phyloP scores from a whole-genome alignment of 2,888 invertebrate species.

The Erannis defoliaria region DNA sequence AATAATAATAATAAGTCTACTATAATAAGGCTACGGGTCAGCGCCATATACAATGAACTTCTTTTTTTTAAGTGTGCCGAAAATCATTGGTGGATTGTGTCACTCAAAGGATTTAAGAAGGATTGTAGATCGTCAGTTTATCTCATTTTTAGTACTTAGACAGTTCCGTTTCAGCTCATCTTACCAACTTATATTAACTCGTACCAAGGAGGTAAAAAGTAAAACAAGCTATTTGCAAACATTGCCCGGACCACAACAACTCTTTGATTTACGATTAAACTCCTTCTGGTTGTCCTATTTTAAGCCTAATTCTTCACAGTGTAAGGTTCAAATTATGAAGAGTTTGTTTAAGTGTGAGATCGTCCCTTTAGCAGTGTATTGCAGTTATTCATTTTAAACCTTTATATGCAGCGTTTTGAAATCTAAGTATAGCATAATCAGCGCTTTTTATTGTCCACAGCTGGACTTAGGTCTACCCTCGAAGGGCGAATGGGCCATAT shows the following conservation, averaged over 20 bases:
- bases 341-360: constrained; percentile 23
- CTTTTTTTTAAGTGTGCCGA: too few relatives aligned
- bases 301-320: constrained; percentile 7
- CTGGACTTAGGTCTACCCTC: too few relatives aligned
- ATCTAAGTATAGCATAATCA: too few relatives aligned
- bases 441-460: too few relatives aligned
- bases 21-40: too few relatives aligned
- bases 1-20: too few relatives aligned
- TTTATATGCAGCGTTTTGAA: background rate
- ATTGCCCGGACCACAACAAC: constrained; percentile 43
- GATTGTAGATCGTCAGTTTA: too few relatives aligned
- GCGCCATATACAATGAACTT: too few relatives aligned
- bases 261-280: constrained; percentile 47
- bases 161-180: background rate
- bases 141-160: constrained; percentile 10
- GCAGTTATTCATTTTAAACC: constrained; percentile 17
- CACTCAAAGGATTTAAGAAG: too few relatives aligned
- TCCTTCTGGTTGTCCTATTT: constrained; percentile 23
- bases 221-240: constrained; percentile 47
- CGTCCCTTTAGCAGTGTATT: background rate
- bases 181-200: constrained; percentile 24
- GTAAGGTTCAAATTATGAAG: constrained; percentile 37
- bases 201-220: constrained; percentile 29
- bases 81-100: too few relatives aligned
- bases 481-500: too few relatives aligned